Evolutionary conservation across 2,113 vertebrate genomes (phyloP), one percentile per base, ranked within the genome.

Genomic region (Brachirus orientalis): DNA sequence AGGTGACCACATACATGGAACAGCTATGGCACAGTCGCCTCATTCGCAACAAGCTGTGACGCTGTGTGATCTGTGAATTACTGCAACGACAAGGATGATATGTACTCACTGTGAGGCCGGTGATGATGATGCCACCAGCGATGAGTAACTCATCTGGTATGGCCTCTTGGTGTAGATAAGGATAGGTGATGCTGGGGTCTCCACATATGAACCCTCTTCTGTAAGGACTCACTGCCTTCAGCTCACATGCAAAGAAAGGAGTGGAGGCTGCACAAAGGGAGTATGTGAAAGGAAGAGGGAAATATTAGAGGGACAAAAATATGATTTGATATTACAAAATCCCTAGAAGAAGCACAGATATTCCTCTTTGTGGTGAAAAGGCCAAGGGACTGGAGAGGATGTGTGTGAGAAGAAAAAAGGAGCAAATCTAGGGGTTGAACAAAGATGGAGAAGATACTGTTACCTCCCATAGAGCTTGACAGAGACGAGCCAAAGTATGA

Each of bases 221-320:
- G 58, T 93, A 82, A 0, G 95, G 93, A 7, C 77, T 72, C 50
- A 94, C 75, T 0, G 88, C 56, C 53, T 92, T 83, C 19, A 93
- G 80, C 86, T 95, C 93, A 52, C 92, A 93, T 1, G 89, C 89
- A 48, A 92, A 82, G 72, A 94, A 93, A 4, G 94, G 94, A 38
- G 94, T 83, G 60, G 92, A 94, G 48, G 89, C 93, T 94, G 85
- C 64, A 35, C 43, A n/a, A 33, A 12, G 59, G 14, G 22, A 52
- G 28, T 45, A 62, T 2, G 11, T 16, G 7, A 11, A 13, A 48
- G 8, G 16, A 18, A 36, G 2, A 10, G 1, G 45, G 22, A 28
- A 28, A 28, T 28, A 18, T 35, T 20, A 46, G 48, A 50, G 8
- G 2, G 14, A 51, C 37, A 0, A 20, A 50, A 43, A 13, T 22